Conservation (phyloP, 2,113 vertebrate genomes). For the Herpailurus yagouaroundi region DNA sequence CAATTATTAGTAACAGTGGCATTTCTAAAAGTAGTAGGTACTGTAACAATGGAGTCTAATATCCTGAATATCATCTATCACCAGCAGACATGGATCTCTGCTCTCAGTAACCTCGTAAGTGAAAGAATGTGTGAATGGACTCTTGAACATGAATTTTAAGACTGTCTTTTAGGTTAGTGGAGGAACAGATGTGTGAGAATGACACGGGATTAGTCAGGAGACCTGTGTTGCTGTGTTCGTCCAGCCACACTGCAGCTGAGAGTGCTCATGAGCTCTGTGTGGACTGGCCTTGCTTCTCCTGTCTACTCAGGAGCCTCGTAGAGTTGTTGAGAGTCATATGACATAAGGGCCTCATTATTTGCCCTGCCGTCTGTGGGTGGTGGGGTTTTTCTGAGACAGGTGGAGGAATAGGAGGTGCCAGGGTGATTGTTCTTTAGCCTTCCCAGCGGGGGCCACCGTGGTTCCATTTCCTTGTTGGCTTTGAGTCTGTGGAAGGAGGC, state of each 20-base stretch:
- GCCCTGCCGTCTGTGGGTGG: not conserved
- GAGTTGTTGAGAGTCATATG: not conserved
- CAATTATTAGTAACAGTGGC: not conserved
- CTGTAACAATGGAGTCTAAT: not conserved
- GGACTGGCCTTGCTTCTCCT: not conserved
- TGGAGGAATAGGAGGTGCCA: not conserved
- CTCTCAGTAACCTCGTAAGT: not conserved
- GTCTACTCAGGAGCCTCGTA: not conserved
- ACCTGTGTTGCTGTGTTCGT: not conserved
- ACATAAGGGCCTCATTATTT: not conserved
- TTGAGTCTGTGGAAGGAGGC: not conserved
- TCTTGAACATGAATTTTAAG: not conserved
- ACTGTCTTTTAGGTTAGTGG: not conserved
- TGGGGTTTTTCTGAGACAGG: not conserved
- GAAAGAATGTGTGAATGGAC: conserved; percentile 2
- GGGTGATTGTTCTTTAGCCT: not conserved
- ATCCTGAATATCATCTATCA: not conserved
- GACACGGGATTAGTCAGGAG: not conserved
- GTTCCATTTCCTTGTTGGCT: not conserved
- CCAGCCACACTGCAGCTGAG: not conserved
- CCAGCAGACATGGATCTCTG: not conserved
- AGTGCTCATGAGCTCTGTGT: not conserved
- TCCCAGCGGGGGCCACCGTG: not conserved
- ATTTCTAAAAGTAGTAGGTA: conserved; percentile 8
- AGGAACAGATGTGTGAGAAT: not conserved